Conservation (phyloP, 2,113 vertebrate genomes). For the Embiotoca jacksoni region DNA sequence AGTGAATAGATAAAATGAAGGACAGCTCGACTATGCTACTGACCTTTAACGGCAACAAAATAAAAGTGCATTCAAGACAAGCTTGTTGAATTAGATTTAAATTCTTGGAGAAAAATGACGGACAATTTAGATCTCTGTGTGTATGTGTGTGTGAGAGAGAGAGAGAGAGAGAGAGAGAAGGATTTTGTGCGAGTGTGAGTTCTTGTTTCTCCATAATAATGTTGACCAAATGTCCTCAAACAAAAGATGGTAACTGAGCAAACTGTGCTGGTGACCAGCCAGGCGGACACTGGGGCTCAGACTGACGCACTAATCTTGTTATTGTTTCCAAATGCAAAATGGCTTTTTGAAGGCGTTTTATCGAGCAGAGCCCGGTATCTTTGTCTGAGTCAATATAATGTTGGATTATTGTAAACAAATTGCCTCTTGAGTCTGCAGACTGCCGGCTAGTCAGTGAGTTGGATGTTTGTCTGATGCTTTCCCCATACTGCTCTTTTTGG, state of each 20-base stretch:
- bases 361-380: slow-evolving; percentile 46
- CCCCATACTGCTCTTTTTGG: slow-evolving; percentile 9
- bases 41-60: not conserved
- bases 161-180: not conserved
- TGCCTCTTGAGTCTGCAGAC: slow-evolving; percentile 37
- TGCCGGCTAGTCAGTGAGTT: slow-evolving; percentile 56
- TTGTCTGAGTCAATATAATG: slow-evolving; percentile 51
- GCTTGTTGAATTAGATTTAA: slow-evolving; percentile 17
- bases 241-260: slow-evolving; percentile 36
- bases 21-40: no score
- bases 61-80: not conserved
- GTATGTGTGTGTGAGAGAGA: no score
- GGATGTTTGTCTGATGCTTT: slow-evolving; percentile 33
- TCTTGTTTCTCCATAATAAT: slow-evolving; percentile 7
- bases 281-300: slow-evolving; percentile 41
- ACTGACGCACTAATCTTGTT: slow-evolving; percentile 56
- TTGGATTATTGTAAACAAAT: slow-evolving; percentile 55
- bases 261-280: slow-evolving; percentile 34
- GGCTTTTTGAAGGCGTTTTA: slow-evolving; percentile 57
- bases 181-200: not conserved
- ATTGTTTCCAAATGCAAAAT: slow-evolving; percentile 58
- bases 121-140: not conserved
- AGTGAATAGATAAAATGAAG: not conserved
- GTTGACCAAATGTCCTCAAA: slow-evolving; percentile 44
- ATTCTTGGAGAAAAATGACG: not conserved